Evolutionary conservation across 2,797 vertebrate species (phyloP).

Genomic region (Simalia tracyae): DNA sequence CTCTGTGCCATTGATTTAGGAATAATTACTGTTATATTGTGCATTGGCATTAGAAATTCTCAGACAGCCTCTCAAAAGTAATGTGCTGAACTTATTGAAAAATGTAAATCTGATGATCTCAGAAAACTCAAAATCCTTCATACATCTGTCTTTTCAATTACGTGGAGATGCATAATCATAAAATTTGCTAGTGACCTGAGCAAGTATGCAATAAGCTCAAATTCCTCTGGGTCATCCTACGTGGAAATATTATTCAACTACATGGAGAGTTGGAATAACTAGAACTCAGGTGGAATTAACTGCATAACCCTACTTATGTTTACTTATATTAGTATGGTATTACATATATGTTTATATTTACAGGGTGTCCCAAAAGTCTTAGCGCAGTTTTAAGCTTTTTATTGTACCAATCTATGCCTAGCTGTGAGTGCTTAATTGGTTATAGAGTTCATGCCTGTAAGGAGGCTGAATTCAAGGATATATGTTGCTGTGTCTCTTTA

Average conservation of each 20-base stretch:
- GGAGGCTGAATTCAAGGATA: neutral
- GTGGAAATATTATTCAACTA: conserved; percentile 16
- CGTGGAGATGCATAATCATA: conserved; percentile 36
- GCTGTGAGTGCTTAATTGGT: neutral
- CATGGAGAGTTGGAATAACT: neutral
- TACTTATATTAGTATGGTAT: neutral
- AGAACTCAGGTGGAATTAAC: neutral
- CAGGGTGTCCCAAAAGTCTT: neutral
- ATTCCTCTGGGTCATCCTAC: conserved; percentile 7
- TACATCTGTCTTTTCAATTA: conserved; percentile 54
- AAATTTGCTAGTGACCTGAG: conserved; percentile 47
- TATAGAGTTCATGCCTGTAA: neutral
- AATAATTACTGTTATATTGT: conserved; percentile 66
- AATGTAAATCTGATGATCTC: conserved; percentile 58
- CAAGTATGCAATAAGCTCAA: conserved; percentile 23
- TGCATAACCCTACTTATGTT: too few species aligned
- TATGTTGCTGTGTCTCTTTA: neutral
- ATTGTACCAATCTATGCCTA: neutral
- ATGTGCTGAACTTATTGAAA: conserved; percentile 62
- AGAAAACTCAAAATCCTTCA: conserved; percentile 50
- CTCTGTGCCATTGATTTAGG: conserved; percentile 64
- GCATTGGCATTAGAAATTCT: conserved; percentile 63
- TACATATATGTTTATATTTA: neutral
- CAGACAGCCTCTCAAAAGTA: conserved; percentile 67
- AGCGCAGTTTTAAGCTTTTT: neutral